Evolutionary conservation across 2,888 invertebrate genomes (phyloP).

Genomic region (Biston stratarius): DNA sequence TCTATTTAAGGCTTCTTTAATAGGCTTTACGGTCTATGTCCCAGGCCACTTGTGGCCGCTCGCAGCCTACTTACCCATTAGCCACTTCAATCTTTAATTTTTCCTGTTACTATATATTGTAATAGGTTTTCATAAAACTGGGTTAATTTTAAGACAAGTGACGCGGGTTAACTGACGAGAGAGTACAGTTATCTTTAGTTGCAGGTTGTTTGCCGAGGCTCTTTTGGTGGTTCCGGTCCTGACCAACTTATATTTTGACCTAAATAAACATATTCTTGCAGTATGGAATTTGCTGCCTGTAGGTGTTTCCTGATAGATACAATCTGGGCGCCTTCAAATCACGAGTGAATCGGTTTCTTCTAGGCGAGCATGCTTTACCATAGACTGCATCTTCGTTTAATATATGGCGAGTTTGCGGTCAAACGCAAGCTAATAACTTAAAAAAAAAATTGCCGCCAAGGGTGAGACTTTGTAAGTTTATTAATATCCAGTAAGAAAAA

Average conservation of each 20-base stretch:
- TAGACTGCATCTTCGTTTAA: too few relatives aligned
- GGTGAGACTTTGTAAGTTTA: too few relatives aligned
- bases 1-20: constrained; percentile 21
- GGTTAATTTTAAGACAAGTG: constrained; percentile 5
- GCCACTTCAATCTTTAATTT: constrained; percentile 8
- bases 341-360: too few relatives aligned
- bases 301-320: too few relatives aligned
- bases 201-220: constrained; percentile 10
- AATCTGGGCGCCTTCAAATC: too few relatives aligned
- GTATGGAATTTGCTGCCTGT: too few relatives aligned
- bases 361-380: too few relatives aligned
- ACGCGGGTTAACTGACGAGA: not conserved
- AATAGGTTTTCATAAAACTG: constrained; percentile 7
- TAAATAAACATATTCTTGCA: not conserved
- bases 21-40: constrained; percentile 13
- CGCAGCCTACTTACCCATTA: constrained; percentile 13
- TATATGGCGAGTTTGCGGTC: too few relatives aligned
- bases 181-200: not conserved
- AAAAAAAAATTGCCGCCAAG: too few relatives aligned
- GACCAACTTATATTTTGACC: not conserved
- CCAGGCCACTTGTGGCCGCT: constrained; percentile 15
- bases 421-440: too few relatives aligned
- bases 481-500: too few relatives aligned
- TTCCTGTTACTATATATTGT: constrained; percentile 10
- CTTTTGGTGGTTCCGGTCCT: not conserved